A percentile compares a stretch with the other conserved stretches of the same genome.
Evolutionary conservation across 2,797 vertebrate species (phyloP).

Genomic region (Craterocephalus amniculus): DNA sequence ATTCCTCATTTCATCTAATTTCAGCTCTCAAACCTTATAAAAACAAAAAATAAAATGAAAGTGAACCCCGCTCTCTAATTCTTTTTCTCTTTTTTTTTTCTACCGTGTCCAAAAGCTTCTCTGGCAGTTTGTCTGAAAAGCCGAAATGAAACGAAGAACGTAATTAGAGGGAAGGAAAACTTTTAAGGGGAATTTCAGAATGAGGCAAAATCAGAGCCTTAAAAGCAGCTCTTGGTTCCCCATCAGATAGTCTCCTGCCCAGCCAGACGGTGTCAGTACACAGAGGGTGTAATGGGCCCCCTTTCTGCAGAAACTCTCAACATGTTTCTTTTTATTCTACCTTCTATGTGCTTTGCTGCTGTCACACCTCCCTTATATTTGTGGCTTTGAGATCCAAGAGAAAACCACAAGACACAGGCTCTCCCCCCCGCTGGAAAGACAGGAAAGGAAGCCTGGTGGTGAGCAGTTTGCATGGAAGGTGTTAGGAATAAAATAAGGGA

Average conservation of each 20-base stretch:
- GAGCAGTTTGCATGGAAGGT: constrained; percentile 23
- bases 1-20: constrained; percentile 77
- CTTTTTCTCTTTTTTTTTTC: constrained; percentile 32
- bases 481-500: constrained; percentile 43
- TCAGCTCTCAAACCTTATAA: constrained; percentile 75
- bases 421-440: constrained; percentile 46
- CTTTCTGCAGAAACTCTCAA: constrained; percentile 47
- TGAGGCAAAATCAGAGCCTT: constrained; percentile 77
- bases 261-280: constrained; percentile 64
- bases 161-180: constrained; percentile 81
- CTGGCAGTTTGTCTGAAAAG: constrained; percentile 78
- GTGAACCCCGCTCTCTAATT: constrained; percentile 55
- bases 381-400: constrained; percentile 60
- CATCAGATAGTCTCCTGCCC: constrained; percentile 72
- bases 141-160: constrained; percentile 78
- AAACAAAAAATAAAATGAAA: constrained; percentile 74
- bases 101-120: constrained; percentile 72
- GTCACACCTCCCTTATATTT: constrained; percentile 67
- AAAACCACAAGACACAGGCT: constrained; percentile 63
- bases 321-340: constrained; percentile 56
- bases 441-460: constrained; percentile 41
- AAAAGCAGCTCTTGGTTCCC: constrained; percentile 73
- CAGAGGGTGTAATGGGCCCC: constrained; percentile 44
- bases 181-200: constrained; percentile 79
- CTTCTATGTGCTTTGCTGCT: constrained; percentile 58